Base-by-base conservation (phyloP, 2,113 vertebrate species). In the Trichechus manatus region DNA sequence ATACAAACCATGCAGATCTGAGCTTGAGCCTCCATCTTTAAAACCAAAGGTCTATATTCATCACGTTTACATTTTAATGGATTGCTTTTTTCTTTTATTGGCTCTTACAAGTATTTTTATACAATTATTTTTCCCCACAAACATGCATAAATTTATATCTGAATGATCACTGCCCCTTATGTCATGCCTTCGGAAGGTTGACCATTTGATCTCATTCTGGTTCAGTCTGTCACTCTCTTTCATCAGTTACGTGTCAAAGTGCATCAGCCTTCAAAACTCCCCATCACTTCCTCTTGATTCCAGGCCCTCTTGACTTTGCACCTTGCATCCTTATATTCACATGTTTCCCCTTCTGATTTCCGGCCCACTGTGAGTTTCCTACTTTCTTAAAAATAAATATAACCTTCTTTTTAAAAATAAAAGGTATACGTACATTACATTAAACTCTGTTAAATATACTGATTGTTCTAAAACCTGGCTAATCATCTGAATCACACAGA, bases 391-490 rank as follows among this genome's bases (percentile, higher is more conserved):
- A 84, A 85, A 84, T 25, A 79, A 72, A 86, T 56, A 3, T 63
- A 68, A 87, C 36, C 27, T n/a, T 90, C 77, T 59, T 78, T 84
- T 64, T 53, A 64, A 81, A 81, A 82, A 66, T 61, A 47, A 64
- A 61, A 61, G 22, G 36, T n/a, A 29, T 44, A 33, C 25, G 17
- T 44, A 6, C 6, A 44, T 29, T 15, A 89, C 15, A 20, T 6
- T 61, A 74, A 80, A 29, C 27, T 82, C 63, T 83, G 44, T 29
- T 72, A 82, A 72, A 77, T 68, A 91, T 3, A n/a, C 15, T 8
- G 47, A 29, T 33, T 93, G 36, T 77, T 83, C 74, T 84, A 89
- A 59, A 96, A 87, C 53, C 25, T n/a, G 42, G 39, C n/a, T 70
- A n/a, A 39, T 83, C 23, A 9, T 10, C 56, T 68, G 68, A 95